Evolutionary conservation across 2,888 invertebrate genomes (phyloP), one percentile per base, ranked within the genome.

Genomic region (Laothoe populi): DNA sequence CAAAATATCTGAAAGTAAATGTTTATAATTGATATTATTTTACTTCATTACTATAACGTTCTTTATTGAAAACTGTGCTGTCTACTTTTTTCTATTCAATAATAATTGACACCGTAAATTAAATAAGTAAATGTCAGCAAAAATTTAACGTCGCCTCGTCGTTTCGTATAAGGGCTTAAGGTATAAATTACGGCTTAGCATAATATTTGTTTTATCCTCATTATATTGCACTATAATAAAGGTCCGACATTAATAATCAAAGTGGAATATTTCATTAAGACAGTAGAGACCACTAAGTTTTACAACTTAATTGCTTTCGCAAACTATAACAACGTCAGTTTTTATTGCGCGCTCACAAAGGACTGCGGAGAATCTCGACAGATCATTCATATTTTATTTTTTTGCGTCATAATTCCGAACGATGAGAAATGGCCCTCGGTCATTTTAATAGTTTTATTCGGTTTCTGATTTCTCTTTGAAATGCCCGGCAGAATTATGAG

Each of bases 251-350:
- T 86, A 86, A 87, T 87, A 85, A 87, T 84, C 81, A 82, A 80
- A 83, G 81, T 81, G 81, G 83, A 85, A 88, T 88, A 89, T 90
- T 90, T 88, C 86, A 89, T 90, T 88, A 85, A 84, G 84, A 84
- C 84, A 82, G 84, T 79, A 76, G 81, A 82, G 82, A 79, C 83
- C 83, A 84, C 84, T 86, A 83, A 87, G 82, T 86, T 92, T 92
- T 88, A 92, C 86, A 86, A 84, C 90, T 87, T 92, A 90, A 92
- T 92, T 87, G 86, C 84, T 80, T 83, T 89, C 79, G 90, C 88
- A 88, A 91, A 90, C 85, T 89, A 88, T 88, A 89, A 86, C 88
- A 83, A 84, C 80, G 82, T 84, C 83, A 80, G 79, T 88, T 91
- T 90, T 91, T 92, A 91, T 84, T 78, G 77, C 80, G 68, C 73